Evolutionary conservation across 2,113 vertebrate species (phyloP).

Genomic region (Oncorhynchus gorbuscha): DNA sequence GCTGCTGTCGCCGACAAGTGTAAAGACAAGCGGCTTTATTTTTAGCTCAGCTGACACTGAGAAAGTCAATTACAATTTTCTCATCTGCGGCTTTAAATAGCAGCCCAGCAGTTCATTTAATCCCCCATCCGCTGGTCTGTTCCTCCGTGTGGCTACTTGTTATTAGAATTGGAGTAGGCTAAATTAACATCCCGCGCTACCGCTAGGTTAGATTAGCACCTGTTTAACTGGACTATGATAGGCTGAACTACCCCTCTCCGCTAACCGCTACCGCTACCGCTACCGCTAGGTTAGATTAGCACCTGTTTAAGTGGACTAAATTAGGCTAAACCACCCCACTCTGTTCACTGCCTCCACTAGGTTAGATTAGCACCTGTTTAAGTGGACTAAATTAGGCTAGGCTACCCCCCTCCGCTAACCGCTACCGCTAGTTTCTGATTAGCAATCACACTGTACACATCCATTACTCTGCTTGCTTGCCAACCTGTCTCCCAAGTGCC

Average conservation of each 20-base stretch:
- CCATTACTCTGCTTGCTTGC: not conserved
- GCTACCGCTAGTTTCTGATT: not conserved
- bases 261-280: not conserved
- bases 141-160: not conserved
- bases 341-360: not conserved
- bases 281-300: not conserved
- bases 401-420: not conserved
- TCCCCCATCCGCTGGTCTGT: not conserved
- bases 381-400: not conserved
- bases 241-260: not conserved
- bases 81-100: constrained; percentile 20
- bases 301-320: not conserved
- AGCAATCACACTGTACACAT: not conserved
- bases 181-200: not conserved
- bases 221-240: not conserved
- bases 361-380: not conserved
- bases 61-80: constrained; percentile 15
- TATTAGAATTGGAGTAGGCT: not conserved
- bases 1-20: not conserved
- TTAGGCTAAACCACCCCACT: not conserved
- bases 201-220: not conserved
- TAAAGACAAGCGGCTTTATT: constrained; percentile 5
- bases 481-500: not conserved
- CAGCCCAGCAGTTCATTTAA: constrained; percentile 6
- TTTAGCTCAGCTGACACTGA: constrained; percentile 2